phyloP scores from a whole-genome alignment of 2,888 invertebrate genomes.

The Chromoteleia sp. region DNA sequence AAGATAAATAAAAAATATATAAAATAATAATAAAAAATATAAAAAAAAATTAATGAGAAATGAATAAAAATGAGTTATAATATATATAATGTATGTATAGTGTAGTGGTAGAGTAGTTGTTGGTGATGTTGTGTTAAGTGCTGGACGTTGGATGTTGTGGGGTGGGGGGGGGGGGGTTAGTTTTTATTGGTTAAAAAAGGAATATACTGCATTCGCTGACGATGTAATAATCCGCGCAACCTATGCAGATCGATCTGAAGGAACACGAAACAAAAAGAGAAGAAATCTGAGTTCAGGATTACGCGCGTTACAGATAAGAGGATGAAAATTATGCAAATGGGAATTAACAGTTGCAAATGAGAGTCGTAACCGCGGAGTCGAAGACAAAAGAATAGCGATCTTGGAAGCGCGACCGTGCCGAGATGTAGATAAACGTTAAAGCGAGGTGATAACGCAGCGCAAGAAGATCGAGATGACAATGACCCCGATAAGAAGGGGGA shows the following conservation, averaged over 20 bases:
- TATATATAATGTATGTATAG: no score
- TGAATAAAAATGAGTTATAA: no score
- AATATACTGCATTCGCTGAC: slow-evolving; percentile 20
- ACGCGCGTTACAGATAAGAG: slow-evolving; percentile 40
- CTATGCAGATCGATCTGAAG: slow-evolving; percentile 39
- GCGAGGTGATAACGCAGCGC: slow-evolving; percentile 10
- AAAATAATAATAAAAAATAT: no score
- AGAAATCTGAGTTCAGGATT: slow-evolving; percentile 16
- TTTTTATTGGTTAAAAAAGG: no score
- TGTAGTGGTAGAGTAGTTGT: no score
- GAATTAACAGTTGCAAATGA: slow-evolving; percentile 54
- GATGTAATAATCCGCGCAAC: slow-evolving; percentile 33
- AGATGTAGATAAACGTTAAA: slow-evolving; percentile 27
- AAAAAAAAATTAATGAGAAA: no score
- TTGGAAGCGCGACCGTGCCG: background rate
- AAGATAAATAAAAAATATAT: no score
- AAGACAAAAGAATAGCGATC: slow-evolving; percentile 43
- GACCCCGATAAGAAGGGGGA: slow-evolving; percentile 43
- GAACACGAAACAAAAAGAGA: slow-evolving; percentile 7
- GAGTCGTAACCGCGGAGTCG: slow-evolving; percentile 31
- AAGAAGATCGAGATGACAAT: slow-evolving; percentile 45
- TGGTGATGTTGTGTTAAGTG: no score
- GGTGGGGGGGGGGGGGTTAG: no score
- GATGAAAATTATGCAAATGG: slow-evolving; percentile 58
- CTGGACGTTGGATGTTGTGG: no score